Evolutionary conservation across 2,888 invertebrate species (phyloP).

Genomic region (Ophion slaviceki): DNA sequence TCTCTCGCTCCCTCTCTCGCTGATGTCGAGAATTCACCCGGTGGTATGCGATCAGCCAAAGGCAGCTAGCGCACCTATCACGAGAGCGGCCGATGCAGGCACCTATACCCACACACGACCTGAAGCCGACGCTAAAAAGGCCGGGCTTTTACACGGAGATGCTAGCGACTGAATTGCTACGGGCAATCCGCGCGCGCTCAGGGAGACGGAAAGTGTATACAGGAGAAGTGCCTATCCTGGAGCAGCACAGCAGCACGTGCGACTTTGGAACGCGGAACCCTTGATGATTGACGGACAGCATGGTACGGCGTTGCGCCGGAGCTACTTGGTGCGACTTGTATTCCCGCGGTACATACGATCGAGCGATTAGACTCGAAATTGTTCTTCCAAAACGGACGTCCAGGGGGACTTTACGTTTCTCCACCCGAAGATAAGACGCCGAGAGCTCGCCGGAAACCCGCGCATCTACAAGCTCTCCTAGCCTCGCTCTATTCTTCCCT

Average conservation of each 20-base stretch:
- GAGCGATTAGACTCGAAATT: constrained; percentile 44
- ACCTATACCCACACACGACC: background rate
- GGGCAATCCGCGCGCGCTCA: constrained; percentile 13
- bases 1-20: constrained; percentile 46
- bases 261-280: constrained; percentile 65
- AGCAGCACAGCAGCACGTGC: constrained; percentile 47
- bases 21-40: constrained; percentile 56
- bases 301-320: constrained; percentile 23
- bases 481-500: background rate
- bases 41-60: constrained; percentile 62
- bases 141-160: constrained; percentile 11
- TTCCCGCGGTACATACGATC: constrained; percentile 12
- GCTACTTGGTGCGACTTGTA: background rate
- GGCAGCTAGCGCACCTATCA: constrained; percentile 39
- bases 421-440: constrained; percentile 1
- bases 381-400: constrained; percentile 32
- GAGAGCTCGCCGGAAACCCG: background rate
- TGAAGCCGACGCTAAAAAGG: background rate
- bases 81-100: background rate
- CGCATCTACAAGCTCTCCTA: background rate
- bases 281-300: constrained; percentile 64
- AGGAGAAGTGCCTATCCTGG: constrained; percentile 5
- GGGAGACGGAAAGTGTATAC: constrained; percentile 6
- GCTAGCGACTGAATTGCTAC: constrained; percentile 35
- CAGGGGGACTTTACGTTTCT: background rate